phyloP scores from a whole-genome alignment of 2,888 invertebrate genomes.

The Vanessa cardui region DNA sequence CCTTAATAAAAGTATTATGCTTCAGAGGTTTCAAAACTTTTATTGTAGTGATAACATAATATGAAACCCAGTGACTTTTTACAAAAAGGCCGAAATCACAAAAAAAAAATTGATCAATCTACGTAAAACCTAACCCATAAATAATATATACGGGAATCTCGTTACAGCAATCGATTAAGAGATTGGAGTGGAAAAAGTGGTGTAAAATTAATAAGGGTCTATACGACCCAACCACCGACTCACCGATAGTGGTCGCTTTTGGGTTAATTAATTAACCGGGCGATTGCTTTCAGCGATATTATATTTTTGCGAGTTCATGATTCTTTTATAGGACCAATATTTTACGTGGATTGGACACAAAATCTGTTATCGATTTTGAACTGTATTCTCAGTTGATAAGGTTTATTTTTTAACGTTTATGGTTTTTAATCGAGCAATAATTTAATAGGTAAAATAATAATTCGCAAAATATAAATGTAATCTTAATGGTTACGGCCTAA shows the following conservation, averaged over 20 bases:
- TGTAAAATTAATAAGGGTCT: conserved; percentile 45
- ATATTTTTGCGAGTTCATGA: conserved; percentile 38
- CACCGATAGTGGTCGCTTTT: conserved; percentile 37
- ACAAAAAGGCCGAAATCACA: conserved; percentile 13
- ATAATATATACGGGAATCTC: conserved; percentile 38
- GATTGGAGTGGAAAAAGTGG: conserved; percentile 43
- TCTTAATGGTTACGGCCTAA: neutral
- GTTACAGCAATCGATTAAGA: conserved; percentile 43
- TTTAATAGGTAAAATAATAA: neutral
- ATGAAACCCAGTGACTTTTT: conserved; percentile 1
- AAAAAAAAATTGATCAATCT: conserved; percentile 27
- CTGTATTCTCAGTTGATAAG: neutral
- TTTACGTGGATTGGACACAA: conserved; percentile 18
- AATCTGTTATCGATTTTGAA: neutral
- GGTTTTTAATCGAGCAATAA: neutral
- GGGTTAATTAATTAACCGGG: conserved; percentile 46
- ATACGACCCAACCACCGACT: conserved; percentile 28
- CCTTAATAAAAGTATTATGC: neutral
- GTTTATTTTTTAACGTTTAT: neutral
- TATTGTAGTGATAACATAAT: conserved; percentile 17
- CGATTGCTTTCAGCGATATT: conserved; percentile 42
- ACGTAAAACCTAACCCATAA: conserved; percentile 28
- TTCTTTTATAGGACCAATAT: conserved; percentile 36
- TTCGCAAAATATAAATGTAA: neutral
- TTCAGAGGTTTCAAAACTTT: neutral